Conservation (phyloP, 2,888 invertebrate species). For the Phengaris alcon region DNA sequence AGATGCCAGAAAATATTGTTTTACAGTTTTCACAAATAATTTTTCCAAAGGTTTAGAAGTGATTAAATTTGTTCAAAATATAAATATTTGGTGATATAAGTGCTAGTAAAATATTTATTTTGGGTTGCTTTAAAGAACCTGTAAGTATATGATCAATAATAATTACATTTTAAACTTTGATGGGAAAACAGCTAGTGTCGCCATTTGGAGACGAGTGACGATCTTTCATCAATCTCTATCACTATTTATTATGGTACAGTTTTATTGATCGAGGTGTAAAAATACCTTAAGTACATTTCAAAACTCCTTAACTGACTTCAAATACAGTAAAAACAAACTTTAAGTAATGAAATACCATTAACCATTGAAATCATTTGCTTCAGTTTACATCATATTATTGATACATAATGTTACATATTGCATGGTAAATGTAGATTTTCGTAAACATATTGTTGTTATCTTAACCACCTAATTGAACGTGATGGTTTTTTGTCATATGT, state of each 20-base stretch:
- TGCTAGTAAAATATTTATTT: not conserved
- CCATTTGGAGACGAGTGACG: not conserved
- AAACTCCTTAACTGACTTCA: not conserved
- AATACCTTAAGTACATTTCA: not conserved
- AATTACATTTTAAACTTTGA: not conserved
- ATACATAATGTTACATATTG: not conserved
- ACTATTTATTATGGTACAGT: not conserved
- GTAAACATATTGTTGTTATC: not conserved
- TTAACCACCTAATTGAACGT: not conserved
- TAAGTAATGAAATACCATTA: not conserved
- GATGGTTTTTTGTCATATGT: not conserved
- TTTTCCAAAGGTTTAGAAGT: not conserved
- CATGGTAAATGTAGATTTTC: not conserved
- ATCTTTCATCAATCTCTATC: not conserved
- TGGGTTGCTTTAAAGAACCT: not conserved
- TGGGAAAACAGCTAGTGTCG: not conserved
- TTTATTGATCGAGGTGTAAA: not conserved
- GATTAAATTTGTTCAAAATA: not conserved
- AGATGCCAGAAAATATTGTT: not conserved
- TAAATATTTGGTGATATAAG: not conserved
- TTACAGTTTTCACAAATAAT: not conserved
- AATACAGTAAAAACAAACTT: not conserved
- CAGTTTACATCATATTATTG: slow-evolving; percentile 14
- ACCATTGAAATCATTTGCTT: not conserved
- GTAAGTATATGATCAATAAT: not conserved